Evolutionary conservation across 2,888 invertebrate genomes (phyloP), one percentile per base, ranked within the genome.

Genomic region (Marasmarcha lunaedactyla): DNA sequence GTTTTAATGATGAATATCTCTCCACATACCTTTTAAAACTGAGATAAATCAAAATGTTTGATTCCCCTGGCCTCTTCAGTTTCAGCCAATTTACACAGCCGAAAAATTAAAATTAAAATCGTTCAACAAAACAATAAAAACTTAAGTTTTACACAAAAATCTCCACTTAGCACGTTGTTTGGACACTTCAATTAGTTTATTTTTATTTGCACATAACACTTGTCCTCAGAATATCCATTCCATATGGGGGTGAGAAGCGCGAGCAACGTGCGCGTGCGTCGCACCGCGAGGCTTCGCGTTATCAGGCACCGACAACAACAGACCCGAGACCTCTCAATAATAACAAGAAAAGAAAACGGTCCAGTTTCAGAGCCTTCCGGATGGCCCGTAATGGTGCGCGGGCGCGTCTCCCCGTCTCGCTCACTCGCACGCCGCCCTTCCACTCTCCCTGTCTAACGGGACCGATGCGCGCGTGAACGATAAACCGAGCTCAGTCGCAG

Each of bases 301-400:
- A 83, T 83, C 83, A 81, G 73, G 76, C 72, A 72, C 73, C 78
- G 77, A 79, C 79, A 78, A 81, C 81, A 81, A 81, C 81, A 81
- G 79, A 72, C 79, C 76, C 77, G 73, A 76, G 77, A 72, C 68
- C 63, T 78, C 81, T 79, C 78, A 81, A 81, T 81, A 81, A 79
- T 74, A 81, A 83, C 81, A 83, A 81, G 81, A 81, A 83, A 83
- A 83, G 81, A 83, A 83, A 81, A 83, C 83, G 83, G 83, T 81
- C 83, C 83, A 83, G 83, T 83, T 83, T 83, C 83, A 83, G 83
- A 70, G 79, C 77, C 81, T 81, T 83, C 81, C 81, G 81, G 81
- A 79, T 79, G 79, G 77, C 69, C 71, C 72, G 72, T 61, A 67
- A 69, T 71, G 71, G 73, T 64, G 71, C 71, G 71, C 68, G 70